These are phyloP conservation scores for Todiramphus saurophagus DNA, from an alignment of 2,113 vertebrate genomes.

Conservation along the genomic window DNA sequence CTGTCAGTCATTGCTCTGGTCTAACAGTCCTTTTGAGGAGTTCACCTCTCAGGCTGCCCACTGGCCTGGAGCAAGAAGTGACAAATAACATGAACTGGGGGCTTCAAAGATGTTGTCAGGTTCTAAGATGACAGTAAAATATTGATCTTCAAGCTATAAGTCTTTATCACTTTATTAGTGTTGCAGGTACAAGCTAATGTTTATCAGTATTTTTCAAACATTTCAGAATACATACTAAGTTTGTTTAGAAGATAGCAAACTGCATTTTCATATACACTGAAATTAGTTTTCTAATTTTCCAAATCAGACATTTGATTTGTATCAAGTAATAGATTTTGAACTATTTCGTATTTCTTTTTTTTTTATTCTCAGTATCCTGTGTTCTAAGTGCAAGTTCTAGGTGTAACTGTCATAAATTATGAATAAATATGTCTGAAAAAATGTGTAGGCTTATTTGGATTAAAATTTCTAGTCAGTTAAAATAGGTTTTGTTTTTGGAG, in stretches of 20 bases:
- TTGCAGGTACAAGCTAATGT: accelerated
- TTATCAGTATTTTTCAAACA: not conserved
- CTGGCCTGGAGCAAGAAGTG: not conserved
- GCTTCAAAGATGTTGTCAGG: not conserved
- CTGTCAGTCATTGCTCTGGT: not conserved
- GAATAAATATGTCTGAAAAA: not conserved
- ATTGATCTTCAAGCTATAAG: not conserved
- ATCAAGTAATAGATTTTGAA: not conserved
- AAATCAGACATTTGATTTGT: not conserved
- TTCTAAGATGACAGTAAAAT: not conserved
- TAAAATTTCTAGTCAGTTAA: not conserved
- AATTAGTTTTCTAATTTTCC: not conserved
- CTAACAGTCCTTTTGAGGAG: not conserved
- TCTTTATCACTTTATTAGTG: not conserved
- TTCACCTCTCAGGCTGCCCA: not conserved
- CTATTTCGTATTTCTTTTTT: not conserved
- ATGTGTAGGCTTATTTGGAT: not conserved
- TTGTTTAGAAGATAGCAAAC: not conserved
- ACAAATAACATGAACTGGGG: not conserved
- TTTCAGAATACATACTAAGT: not conserved
- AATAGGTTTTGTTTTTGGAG: not conserved
- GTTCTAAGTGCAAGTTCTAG: not conserved
- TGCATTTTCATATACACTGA: not conserved
- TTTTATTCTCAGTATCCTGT: not conserved
- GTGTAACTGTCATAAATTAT: not conserved